A percentile compares a stretch with the other conserved stretches of the same genome.
Evolutionary conservation across 2,797 vertebrate species (phyloP).

Genomic region (Halcyon smyrnensis): DNA sequence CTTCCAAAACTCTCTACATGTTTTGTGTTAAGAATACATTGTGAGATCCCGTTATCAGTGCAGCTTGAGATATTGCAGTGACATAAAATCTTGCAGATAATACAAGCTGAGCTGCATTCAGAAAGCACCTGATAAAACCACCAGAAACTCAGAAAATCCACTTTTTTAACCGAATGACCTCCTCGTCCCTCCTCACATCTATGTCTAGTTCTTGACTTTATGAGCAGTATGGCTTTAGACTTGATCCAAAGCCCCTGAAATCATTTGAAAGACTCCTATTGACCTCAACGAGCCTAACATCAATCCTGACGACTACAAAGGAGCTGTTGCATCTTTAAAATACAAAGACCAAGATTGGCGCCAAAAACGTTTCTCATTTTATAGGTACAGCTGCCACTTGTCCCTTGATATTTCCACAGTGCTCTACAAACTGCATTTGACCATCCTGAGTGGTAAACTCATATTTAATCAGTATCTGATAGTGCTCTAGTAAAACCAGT

Average conservation of each 20-base stretch:
- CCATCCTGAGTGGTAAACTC: background rate
- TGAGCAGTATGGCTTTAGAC: slow-evolving; percentile 25
- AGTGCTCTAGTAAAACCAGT: background rate
- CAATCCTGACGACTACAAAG: slow-evolving; percentile 17
- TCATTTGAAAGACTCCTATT: background rate
- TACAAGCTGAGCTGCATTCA: slow-evolving; percentile 42
- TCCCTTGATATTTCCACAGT: background rate
- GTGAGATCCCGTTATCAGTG: slow-evolving; percentile 54
- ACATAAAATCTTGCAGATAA: slow-evolving; percentile 60
- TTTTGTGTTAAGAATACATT: slow-evolving; percentile 61
- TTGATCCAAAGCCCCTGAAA: slow-evolving; percentile 29
- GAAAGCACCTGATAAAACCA: slow-evolving; percentile 61
- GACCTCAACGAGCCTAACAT: slow-evolving; percentile 24
- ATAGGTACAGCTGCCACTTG: background rate
- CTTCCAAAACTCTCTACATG: slow-evolving; percentile 57
- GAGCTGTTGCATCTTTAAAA: slow-evolving; percentile 3
- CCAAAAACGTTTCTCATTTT: background rate
- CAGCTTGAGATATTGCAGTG: slow-evolving; percentile 68
- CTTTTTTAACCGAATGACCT: slow-evolving; percentile 17
- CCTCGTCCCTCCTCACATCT: slow-evolving; percentile 16
- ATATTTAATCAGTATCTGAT: background rate
- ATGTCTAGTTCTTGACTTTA: slow-evolving; percentile 8
- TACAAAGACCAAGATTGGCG: background rate
- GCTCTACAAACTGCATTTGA: background rate
- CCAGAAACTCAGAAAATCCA: slow-evolving; percentile 36